Percentiles rank a stretch among this genome's conserved stretches.
These are phyloP conservation scores for Trachymyrmex septentrionalis DNA, from an alignment of 1,140 invertebrate species.

Conservation along the genomic window DNA sequence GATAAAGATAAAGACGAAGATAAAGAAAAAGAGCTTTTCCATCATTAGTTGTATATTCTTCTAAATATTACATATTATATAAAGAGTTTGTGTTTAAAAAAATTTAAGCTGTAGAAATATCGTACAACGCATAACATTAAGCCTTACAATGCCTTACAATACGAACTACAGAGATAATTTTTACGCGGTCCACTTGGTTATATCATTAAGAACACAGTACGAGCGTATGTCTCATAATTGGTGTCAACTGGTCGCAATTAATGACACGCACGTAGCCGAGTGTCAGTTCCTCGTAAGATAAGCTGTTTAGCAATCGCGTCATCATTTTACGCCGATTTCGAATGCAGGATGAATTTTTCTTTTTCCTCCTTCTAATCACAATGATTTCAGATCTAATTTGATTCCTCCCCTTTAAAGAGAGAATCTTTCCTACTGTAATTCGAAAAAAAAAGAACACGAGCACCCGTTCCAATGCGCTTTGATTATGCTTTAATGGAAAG, in stretches of 20 bases:
- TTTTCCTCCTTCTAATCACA: background rate
- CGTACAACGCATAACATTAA: background rate
- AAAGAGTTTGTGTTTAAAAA: background rate
- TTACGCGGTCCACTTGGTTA: conserved; percentile 21
- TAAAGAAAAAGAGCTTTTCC: background rate
- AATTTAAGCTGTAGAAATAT: background rate
- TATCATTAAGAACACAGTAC: conserved; percentile 23
- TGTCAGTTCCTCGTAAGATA: conserved; percentile 31
- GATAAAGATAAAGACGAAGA: too few species aligned
- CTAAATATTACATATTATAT: background rate
- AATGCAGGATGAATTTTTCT: background rate
- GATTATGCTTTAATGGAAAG: conserved; percentile 27
- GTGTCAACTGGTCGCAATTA: conserved; percentile 57
- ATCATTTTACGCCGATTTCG: background rate
- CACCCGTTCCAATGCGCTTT: background rate
- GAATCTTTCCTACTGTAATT: background rate
- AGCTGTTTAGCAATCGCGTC: conserved; percentile 31
- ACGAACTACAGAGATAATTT: background rate
- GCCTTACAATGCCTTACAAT: background rate
- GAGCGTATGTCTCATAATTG: conserved; percentile 38
- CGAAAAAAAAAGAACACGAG: background rate
- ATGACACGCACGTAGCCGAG: conserved; percentile 25
- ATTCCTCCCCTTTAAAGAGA: background rate
- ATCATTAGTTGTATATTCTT: background rate
- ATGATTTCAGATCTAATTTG: background rate